phyloP scores from a whole-genome alignment of 2,888 invertebrate species.

The Rotaria sp. region DNA sequence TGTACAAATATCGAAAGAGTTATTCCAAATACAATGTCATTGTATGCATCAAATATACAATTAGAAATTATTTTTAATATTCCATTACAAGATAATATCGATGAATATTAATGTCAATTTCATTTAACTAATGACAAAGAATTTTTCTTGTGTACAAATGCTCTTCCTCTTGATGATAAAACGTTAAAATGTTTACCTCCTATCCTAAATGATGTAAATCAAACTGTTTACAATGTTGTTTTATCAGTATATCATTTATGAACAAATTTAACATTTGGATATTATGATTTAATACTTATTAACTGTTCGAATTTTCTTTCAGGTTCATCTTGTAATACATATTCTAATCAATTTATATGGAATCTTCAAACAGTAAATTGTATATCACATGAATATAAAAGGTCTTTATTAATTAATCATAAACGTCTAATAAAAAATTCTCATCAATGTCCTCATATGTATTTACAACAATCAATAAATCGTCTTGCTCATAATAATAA shows the following conservation, averaged over 20 bases:
- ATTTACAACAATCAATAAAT: not conserved
- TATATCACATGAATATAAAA: not conserved
- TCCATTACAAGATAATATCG: not conserved
- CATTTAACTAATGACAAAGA: not conserved
- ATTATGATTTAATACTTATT: not conserved
- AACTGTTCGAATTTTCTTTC: not conserved
- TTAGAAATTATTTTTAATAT: not conserved
- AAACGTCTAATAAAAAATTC: not conserved
- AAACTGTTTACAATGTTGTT: not conserved
- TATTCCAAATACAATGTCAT: not conserved
- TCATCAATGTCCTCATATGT: not conserved
- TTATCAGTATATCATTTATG: not conserved
- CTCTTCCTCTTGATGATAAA: not conserved
- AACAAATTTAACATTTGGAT: not conserved
- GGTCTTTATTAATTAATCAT: not conserved
- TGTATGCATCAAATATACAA: not conserved
- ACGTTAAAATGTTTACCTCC: not conserved
- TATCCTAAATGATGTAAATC: not conserved
- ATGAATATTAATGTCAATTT: constrained; percentile 14
- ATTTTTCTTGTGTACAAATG: not conserved
- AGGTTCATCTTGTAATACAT: not conserved
- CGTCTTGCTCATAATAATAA: not conserved
- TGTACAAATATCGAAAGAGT: constrained; percentile 1
- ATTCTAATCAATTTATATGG: not conserved
- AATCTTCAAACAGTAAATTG: not conserved